Evolutionary conservation across 1,140 invertebrate genomes (phyloP), one percentile per base, ranked within the genome.

Genomic region (Drepana arcuata): DNA sequence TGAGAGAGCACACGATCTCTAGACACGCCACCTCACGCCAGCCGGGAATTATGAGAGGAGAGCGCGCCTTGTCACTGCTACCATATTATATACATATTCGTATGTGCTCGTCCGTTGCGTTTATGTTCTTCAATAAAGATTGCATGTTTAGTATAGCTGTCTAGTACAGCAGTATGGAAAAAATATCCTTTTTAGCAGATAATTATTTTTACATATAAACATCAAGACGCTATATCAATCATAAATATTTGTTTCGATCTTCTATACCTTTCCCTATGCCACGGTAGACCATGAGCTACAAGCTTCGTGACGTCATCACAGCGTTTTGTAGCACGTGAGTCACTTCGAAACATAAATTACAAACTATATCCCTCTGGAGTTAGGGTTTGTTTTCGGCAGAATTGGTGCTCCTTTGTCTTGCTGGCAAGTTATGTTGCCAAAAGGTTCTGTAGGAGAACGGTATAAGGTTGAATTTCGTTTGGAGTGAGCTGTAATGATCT

Each of bases 1-100:
- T 79, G 74, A 79, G 75, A 77, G 74, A 82, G 73, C 71, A 78
- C 71, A 74, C 69, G 73, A 67, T 79, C 77, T 73, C 66, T 65
- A 79, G 72, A 68, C 66, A 59, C 55, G 67, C 68, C 69, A 75
- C 62, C 68, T 72, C 69, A 50, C 57, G 45, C 61, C 53, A 46
- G 47, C 52, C 55, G 50, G 62, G 69, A 69, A 77, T 70, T 70
- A 74, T 54, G 51, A 50, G 52, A 60, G 30, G 13, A 32, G 34
- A 34, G 29, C 35, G 14, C 32, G 13, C 25, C 4, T 24, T 40
- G 23, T 32, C 39, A 29, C 31, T 29, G 13, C 32, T 33, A 29
- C 31, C n/a, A n/a, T n/a, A n/a, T n/a, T n/a, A n/a, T n/a, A n/a
- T n/a, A n/a, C n/a, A n/a, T n/a, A n/a, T n/a, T n/a, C n/a, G n/a